A percentile compares a stretch with the other conserved stretches of the same genome.
These are phyloP conservation scores for Autographa gamma DNA, from an alignment of 2,888 invertebrate species.

Conservation along the genomic window DNA sequence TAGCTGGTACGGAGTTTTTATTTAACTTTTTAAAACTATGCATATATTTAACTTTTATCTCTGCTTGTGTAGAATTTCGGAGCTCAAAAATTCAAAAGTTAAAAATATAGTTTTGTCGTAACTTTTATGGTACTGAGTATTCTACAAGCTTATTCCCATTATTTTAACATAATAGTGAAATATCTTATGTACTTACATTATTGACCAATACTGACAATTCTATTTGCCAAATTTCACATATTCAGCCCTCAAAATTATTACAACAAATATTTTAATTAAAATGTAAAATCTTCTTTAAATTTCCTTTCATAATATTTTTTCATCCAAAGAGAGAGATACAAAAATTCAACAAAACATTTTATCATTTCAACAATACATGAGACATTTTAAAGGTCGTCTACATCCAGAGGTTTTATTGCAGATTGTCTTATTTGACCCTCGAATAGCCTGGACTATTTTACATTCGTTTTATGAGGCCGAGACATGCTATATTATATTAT, in stretches of 20 bases:
- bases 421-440: slow-evolving; percentile 51
- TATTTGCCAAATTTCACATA: neutral
- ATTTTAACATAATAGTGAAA: too few relatives aligned
- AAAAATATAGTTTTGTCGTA: neutral
- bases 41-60: neutral
- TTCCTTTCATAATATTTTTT: neutral
- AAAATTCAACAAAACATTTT: neutral
- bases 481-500: slow-evolving; percentile 39
- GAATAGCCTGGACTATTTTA: slow-evolving; percentile 40
- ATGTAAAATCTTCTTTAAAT: neutral
- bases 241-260: neutral
- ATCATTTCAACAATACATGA: slow-evolving; percentile 16
- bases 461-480: slow-evolving; percentile 46
- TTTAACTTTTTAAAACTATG: neutral
- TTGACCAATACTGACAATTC: too few relatives aligned
- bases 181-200: too few relatives aligned
- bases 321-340: neutral
- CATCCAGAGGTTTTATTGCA: slow-evolving; percentile 44
- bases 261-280: neutral
- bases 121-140: neutral
- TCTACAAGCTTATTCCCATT: neutral
- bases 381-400: slow-evolving; percentile 23
- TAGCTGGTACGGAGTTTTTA: neutral
- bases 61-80: neutral
- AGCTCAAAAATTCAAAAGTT: neutral